Evolutionary conservation across 2,113 vertebrate species (phyloP).

Genomic region (Benitochromis conjunctus): DNA sequence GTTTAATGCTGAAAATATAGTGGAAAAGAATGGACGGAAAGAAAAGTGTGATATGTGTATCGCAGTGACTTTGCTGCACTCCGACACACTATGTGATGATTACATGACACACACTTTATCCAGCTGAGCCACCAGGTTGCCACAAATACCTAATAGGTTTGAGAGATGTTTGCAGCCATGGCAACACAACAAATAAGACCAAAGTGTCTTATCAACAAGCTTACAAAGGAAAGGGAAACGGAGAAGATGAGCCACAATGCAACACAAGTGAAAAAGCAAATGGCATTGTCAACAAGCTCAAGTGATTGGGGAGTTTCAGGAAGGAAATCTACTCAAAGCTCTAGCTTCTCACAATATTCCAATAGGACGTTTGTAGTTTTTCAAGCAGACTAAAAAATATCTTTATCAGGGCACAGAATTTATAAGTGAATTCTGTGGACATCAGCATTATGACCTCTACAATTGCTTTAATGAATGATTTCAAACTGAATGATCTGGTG

Average conservation of each 20-base stretch:
- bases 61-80: constrained; percentile 21
- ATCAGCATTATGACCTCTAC: not conserved
- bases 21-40: not conserved
- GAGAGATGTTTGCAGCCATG: constrained; percentile 40
- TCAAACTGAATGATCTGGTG: not conserved
- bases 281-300: constrained; percentile 9
- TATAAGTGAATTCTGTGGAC: not conserved
- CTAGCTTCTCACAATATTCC: not conserved
- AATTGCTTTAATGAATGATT: not conserved
- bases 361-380: not conserved
- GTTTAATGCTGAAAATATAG: not conserved
- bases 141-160: constrained; percentile 12
- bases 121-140: constrained; percentile 38
- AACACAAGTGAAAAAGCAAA: constrained; percentile 7
- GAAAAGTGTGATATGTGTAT: not conserved
- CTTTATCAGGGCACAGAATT: not conserved
- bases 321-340: not conserved
- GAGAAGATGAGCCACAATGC: not conserved
- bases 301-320: not conserved
- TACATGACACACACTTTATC: constrained; percentile 30
- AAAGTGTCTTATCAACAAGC: constrained; percentile 15
- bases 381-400: not conserved
- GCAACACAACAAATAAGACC: constrained; percentile 42
- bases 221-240: not conserved
- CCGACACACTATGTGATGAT: constrained; percentile 32